Conservation (phyloP, 2,888 invertebrate species). For the Cenopis cana region DNA sequence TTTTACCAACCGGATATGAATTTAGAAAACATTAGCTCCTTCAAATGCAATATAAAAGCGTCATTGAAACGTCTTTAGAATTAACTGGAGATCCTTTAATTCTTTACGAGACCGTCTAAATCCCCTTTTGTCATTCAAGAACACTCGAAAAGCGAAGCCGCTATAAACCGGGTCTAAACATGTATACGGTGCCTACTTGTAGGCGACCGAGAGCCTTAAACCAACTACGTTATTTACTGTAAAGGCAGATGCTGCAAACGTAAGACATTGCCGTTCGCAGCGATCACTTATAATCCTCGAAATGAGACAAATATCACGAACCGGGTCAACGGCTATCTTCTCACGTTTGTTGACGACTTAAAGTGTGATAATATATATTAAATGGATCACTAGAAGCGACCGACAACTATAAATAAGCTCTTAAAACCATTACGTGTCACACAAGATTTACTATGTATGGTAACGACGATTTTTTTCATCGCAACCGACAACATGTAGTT, state of each 20-base stretch:
- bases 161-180: conserved; percentile 74
- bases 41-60: conserved; percentile 63
- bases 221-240: conserved; percentile 74
- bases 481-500: conserved; percentile 56
- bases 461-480: conserved; percentile 68
- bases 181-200: conserved; percentile 62
- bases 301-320: conserved; percentile 84
- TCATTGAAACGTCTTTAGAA: conserved; percentile 73
- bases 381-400: conserved; percentile 79
- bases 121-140: conserved; percentile 77
- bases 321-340: conserved; percentile 83
- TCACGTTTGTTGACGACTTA: conserved; percentile 83
- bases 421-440: conserved; percentile 79
- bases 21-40: conserved; percentile 69
- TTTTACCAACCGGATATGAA: conserved; percentile 73
- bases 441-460: conserved; percentile 80
- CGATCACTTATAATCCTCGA: conserved; percentile 80
- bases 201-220: conserved; percentile 63
- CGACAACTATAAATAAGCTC: conserved; percentile 78
- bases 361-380: conserved; percentile 85
- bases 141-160: conserved; percentile 71
- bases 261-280: conserved; percentile 71
- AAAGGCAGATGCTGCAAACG: conserved; percentile 76
- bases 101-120: conserved; percentile 64
- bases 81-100: conserved; percentile 63